Conservation (phyloP, 2,113 vertebrate genomes). For the Rhinopomastus cyanomelas region DNA sequence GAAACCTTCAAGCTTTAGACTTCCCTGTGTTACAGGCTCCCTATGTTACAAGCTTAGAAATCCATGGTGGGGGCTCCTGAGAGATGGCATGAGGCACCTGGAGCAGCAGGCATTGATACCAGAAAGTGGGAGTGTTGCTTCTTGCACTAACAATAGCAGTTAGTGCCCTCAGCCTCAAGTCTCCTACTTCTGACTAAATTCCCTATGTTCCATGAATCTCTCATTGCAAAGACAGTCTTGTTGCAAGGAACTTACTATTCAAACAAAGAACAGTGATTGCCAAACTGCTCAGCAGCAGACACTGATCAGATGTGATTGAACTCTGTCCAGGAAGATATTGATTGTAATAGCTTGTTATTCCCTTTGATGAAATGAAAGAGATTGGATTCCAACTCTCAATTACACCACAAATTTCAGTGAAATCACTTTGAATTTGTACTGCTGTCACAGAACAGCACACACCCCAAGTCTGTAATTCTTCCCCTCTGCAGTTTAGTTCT, state of each 20-base stretch:
- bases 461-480: not conserved
- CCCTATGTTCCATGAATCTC: fast-evolving
- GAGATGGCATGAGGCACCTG: not conserved
- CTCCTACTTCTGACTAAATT: not conserved
- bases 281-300: not conserved
- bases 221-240: not conserved
- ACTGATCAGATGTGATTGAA: not conserved
- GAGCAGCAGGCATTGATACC: not conserved
- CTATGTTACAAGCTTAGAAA: not conserved
- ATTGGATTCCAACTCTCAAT: not conserved
- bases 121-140: not conserved
- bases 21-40: not conserved
- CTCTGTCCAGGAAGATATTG: conserved; percentile 2
- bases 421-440: not conserved
- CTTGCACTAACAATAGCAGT: not conserved
- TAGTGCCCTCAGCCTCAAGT: not conserved
- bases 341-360: not conserved
- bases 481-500: not conserved
- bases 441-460: not conserved
- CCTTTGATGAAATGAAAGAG: not conserved
- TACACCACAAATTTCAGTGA: not conserved
- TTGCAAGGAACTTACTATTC: not conserved
- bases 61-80: not conserved
- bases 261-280: conserved; percentile 14
- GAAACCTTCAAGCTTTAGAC: not conserved